Conservation (phyloP, 2,888 invertebrate genomes). For the Tachina grossa region DNA sequence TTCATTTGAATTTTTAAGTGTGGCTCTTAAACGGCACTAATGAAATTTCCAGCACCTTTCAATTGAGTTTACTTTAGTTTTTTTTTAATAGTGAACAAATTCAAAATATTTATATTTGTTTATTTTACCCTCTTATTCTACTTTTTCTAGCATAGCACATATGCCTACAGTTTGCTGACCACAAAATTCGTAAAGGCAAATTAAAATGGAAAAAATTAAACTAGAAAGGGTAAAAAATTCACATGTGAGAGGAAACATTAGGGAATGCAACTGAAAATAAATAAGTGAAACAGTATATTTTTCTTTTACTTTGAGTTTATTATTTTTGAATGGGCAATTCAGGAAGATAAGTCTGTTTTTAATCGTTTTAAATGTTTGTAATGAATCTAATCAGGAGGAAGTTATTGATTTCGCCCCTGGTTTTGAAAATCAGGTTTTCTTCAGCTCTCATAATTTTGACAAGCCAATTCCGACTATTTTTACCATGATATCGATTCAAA, state of each 20-base stretch:
- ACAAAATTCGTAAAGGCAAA: conserved; percentile 19
- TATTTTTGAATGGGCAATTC: neutral
- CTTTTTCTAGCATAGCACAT: neutral
- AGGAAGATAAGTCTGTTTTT: neutral
- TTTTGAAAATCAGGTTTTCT: too few relatives aligned
- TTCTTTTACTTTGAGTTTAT: too few relatives aligned
- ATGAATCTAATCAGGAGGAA: neutral
- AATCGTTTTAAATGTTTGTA: neutral
- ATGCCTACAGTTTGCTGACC: conserved; percentile 2
- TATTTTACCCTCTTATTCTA: neutral
- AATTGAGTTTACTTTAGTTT: conserved; percentile 18
- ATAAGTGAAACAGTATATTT: neutral
- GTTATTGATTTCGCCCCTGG: too few relatives aligned
- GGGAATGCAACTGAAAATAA: neutral
- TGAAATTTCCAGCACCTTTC: conserved; percentile 60
- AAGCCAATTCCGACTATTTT: too few relatives aligned
- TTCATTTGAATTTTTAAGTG: conserved; percentile 61
- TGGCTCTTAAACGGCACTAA: conserved; percentile 51
- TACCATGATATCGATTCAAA: too few relatives aligned
- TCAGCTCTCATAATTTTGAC: too few relatives aligned
- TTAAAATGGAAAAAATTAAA: neutral
- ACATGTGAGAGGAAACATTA: conserved; percentile 3
- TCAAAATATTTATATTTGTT: neutral
- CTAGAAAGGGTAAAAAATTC: neutral
- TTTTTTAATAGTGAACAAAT: neutral